phyloP scores from a whole-genome alignment of 2,888 invertebrate genomes.

The Ormyrus nitidulus region DNA sequence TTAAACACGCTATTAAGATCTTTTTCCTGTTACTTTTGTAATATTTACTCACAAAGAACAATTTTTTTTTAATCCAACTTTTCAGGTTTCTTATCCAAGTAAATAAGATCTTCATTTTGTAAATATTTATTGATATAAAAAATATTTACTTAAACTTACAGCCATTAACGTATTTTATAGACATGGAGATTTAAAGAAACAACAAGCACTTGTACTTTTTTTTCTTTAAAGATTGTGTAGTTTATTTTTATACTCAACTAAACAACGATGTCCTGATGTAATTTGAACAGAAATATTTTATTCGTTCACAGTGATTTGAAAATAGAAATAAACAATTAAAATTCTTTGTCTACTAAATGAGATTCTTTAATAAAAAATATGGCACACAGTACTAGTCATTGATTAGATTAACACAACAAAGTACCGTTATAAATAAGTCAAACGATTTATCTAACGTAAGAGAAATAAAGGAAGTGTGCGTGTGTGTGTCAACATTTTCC shows the following conservation, averaged over 20 bases:
- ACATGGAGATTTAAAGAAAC: conserved; percentile 44
- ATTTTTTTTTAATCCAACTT: conserved; percentile 17
- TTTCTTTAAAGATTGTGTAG: conserved; percentile 42
- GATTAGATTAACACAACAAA: conserved; percentile 49
- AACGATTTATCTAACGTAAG: conserved; percentile 41
- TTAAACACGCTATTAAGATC: conserved; percentile 24
- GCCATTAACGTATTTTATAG: conserved; percentile 40
- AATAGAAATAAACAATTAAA: conserved; percentile 29
- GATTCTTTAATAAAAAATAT: conserved; percentile 40
- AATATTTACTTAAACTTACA: conserved; percentile 50
- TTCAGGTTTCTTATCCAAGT: conserved; percentile 21
- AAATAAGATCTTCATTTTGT: conserved; percentile 41
- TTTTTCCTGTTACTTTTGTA: conserved; percentile 37
- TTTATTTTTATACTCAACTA: conserved; percentile 51
- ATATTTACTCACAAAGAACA: conserved; percentile 1
- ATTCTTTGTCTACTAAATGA: no score
- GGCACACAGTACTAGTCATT: conserved; percentile 57
- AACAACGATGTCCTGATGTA: conserved; percentile 20
- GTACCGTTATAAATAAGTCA: conserved; percentile 49
- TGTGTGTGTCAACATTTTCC: conserved; percentile 35
- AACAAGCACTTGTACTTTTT: conserved; percentile 53
- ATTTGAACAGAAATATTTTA: conserved; percentile 32
- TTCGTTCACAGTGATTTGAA: not conserved
- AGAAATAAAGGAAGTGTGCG: conserved; percentile 33
- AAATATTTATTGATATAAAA: conserved; percentile 37